Evolutionary conservation across 2,888 invertebrate species (phyloP).

Genomic region (Erannis defoliaria): DNA sequence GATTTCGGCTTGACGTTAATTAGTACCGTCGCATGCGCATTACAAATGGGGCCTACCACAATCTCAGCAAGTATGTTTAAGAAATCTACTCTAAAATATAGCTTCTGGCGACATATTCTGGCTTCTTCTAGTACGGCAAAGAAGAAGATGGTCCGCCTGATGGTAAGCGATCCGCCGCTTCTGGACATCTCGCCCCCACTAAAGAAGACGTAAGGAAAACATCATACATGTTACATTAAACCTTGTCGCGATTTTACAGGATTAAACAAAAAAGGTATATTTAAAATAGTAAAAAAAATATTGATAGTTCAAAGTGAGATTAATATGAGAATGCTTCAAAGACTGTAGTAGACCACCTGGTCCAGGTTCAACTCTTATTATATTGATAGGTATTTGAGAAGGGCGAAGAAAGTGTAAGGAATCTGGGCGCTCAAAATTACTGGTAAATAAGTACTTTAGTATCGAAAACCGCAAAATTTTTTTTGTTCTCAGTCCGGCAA

Average conservation of each 20-base stretch:
- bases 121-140: no score
- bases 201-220: no score
- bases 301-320: not conserved
- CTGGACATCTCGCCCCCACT: no score
- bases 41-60: slow-evolving; percentile 3
- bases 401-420: not conserved
- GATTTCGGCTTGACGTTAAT: slow-evolving; percentile 40
- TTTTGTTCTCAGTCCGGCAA: no score
- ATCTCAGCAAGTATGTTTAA: not conserved
- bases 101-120: no score
- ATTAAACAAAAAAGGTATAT: no score
- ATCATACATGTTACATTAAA: no score
- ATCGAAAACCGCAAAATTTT: not conserved
- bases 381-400: slow-evolving; percentile 11
- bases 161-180: no score
- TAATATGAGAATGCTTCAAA: not conserved
- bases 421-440: not conserved
- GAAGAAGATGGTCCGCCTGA: no score
- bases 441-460: not conserved
- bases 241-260: no score
- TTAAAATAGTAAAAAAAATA: no score
- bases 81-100: no score
- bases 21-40: slow-evolving; percentile 27
- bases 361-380: slow-evolving; percentile 1
- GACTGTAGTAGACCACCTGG: not conserved